phyloP scores from a whole-genome alignment of 2,113 vertebrate genomes.

The Apodemus speciosus region DNA sequence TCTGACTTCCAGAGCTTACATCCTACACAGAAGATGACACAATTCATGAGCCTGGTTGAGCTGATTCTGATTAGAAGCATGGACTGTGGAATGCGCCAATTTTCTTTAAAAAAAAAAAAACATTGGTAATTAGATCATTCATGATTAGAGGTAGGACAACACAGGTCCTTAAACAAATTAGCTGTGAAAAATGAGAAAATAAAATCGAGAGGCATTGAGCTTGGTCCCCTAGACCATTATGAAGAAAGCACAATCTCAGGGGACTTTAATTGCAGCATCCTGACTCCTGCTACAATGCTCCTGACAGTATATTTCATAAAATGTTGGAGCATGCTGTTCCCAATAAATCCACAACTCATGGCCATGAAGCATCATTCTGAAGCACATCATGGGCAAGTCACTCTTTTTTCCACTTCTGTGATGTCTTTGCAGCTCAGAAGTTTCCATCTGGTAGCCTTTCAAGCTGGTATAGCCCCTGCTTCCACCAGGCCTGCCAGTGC shows the following conservation, averaged over 20 bases:
- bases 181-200: constrained; percentile 3
- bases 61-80: constrained; percentile 23
- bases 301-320: not conserved
- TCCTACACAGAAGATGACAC: constrained; percentile 3
- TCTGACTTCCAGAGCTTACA: constrained; percentile 16
- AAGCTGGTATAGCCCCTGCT: not conserved
- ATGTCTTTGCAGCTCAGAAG: constrained; percentile 53
- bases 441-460: constrained; percentile 62
- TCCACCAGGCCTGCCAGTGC: constrained; percentile 24
- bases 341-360: constrained; percentile 16
- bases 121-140: not conserved
- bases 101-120: not conserved
- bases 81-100: not conserved
- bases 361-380: not conserved
- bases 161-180: constrained; percentile 14
- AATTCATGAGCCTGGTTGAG: constrained; percentile 12
- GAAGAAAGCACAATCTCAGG: not conserved
- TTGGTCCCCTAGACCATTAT: not conserved
- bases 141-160: not conserved
- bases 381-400: not conserved
- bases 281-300: not conserved
- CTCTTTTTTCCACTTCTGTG: constrained; percentile 43
- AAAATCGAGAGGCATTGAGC: not conserved
- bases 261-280: not conserved
- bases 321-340: constrained; percentile 22